phyloP scores from a whole-genome alignment of 2,888 invertebrate genomes.

The Drosophila paracracens region DNA sequence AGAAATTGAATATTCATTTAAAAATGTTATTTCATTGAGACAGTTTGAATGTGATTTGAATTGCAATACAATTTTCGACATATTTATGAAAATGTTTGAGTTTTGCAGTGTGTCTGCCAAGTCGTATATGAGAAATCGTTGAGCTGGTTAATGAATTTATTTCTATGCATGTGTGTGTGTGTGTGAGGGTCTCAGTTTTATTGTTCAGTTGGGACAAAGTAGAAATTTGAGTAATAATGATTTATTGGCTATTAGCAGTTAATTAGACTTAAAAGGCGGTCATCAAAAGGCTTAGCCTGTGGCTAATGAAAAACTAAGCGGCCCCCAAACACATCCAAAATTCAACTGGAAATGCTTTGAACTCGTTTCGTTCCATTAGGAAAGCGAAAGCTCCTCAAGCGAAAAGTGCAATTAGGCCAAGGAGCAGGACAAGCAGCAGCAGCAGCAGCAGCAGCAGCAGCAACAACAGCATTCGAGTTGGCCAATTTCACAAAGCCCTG shows the following conservation, averaged over 20 bases:
- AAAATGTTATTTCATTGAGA: background rate
- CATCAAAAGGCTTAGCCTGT: conserved; percentile 72
- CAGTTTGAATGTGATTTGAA: background rate
- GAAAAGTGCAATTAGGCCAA: conserved; percentile 74
- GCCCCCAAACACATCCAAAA: conserved; percentile 13
- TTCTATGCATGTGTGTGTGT: conserved; percentile 36
- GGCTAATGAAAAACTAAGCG: conserved; percentile 79
- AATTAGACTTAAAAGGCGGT: conserved; percentile 79
- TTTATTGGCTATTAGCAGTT: conserved; percentile 81
- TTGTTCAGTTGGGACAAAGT: conserved; percentile 48
- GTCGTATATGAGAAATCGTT: conserved; percentile 22
- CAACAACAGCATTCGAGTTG: conserved; percentile 40
- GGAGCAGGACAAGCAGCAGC: conserved; percentile 16
- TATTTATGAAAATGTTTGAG: background rate
- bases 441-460: conserved; percentile 5
- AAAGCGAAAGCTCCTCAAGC: conserved; percentile 66
- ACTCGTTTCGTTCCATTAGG: conserved; percentile 75
- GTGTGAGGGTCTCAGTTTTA: conserved; percentile 38
- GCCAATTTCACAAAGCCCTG: conserved; percentile 58
- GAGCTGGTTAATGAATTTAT: conserved; percentile 63
- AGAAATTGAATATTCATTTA: background rate
- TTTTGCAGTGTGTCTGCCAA: conserved; percentile 26
- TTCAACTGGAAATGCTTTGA: conserved; percentile 59
- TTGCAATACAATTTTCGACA: background rate
- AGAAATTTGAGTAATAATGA: conserved; percentile 80